Evolutionary conservation across 2,888 invertebrate species (phyloP).

Genomic region (Xiphydria camelus): DNA sequence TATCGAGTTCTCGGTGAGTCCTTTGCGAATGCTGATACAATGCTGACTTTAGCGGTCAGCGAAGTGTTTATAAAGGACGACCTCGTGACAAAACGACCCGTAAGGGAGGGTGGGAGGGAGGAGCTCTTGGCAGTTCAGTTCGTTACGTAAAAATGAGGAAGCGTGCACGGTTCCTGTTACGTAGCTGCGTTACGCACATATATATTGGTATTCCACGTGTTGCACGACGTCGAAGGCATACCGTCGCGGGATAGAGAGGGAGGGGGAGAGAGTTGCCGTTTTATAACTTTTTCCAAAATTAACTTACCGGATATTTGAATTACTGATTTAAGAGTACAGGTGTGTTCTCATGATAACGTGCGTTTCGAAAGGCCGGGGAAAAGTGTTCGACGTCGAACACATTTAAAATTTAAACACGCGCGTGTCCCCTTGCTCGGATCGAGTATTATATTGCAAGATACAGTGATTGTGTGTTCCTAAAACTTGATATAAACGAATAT

Average conservation of each 20-base stretch:
- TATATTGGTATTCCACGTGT: slow-evolving; percentile 15
- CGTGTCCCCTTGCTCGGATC: too few species aligned
- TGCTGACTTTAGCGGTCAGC: slow-evolving; percentile 46
- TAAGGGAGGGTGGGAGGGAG: slow-evolving; percentile 44
- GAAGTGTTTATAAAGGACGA: slow-evolving; percentile 55
- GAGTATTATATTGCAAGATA: too few species aligned
- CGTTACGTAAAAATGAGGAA: slow-evolving; percentile 52
- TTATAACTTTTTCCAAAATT: slow-evolving; percentile 14
- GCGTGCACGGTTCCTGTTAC: slow-evolving; percentile 38
- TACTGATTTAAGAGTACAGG: neutral
- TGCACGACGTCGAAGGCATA: neutral
- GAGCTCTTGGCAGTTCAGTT: neutral
- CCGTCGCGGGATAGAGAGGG: neutral
- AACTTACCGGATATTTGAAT: neutral
- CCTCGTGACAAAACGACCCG: slow-evolving; percentile 47
- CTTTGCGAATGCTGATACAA: slow-evolving; percentile 43
- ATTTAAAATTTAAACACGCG: too few species aligned
- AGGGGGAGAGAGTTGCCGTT: slow-evolving; percentile 3
- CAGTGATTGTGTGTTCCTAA: too few species aligned
- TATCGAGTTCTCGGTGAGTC: slow-evolving; percentile 30
- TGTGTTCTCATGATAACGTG: neutral
- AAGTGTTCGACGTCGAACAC: too few species aligned
- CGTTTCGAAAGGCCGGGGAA: neutral
- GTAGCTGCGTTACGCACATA: slow-evolving; percentile 23
- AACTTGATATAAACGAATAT: too few species aligned